Evolutionary conservation across 1,140 invertebrate species (phyloP).

Genomic region (Diachasmimorpha longicaudata): DNA sequence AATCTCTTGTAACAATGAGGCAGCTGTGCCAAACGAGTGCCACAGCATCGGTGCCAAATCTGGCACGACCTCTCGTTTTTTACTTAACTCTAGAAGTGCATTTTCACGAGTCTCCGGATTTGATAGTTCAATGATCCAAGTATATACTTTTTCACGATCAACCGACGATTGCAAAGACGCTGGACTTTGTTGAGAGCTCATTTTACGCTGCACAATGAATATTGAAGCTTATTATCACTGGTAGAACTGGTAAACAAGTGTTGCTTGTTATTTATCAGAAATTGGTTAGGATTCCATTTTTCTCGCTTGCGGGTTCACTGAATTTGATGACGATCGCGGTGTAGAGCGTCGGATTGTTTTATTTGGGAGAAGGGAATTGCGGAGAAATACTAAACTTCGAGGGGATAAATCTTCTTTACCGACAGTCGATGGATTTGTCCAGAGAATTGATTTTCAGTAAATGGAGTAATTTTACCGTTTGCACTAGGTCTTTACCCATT

Average conservation of each 20-base stretch:
- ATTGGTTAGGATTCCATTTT: not conserved
- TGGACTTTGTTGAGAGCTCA: constrained; percentile 68
- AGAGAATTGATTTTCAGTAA: too few species aligned
- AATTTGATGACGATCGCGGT: too few species aligned
- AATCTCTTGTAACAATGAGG: constrained; percentile 92
- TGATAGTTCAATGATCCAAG: constrained; percentile 95
- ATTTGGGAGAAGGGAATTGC: too few species aligned
- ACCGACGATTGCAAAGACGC: constrained; percentile 64
- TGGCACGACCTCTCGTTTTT: constrained; percentile 95
- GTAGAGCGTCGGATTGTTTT: too few species aligned
- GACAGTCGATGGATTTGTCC: too few species aligned
- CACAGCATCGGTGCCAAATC: constrained; percentile 98
- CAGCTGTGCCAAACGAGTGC: constrained; percentile 98
- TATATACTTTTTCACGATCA: constrained; percentile 85
- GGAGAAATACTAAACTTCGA: too few species aligned
- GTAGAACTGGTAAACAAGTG: not conserved
- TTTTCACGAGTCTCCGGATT: constrained; percentile 94
- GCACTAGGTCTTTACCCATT: too few species aligned
- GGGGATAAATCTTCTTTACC: too few species aligned
- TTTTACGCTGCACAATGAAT: constrained; percentile 33
- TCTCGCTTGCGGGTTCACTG: too few species aligned
- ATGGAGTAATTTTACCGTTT: too few species aligned
- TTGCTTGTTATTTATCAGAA: not conserved
- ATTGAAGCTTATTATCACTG: not conserved
- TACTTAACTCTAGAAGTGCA: constrained; percentile 94